Evolutionary conservation across 1,140 invertebrate genomes (phyloP).

Genomic region (Aphelenchoides avenae): DNA sequence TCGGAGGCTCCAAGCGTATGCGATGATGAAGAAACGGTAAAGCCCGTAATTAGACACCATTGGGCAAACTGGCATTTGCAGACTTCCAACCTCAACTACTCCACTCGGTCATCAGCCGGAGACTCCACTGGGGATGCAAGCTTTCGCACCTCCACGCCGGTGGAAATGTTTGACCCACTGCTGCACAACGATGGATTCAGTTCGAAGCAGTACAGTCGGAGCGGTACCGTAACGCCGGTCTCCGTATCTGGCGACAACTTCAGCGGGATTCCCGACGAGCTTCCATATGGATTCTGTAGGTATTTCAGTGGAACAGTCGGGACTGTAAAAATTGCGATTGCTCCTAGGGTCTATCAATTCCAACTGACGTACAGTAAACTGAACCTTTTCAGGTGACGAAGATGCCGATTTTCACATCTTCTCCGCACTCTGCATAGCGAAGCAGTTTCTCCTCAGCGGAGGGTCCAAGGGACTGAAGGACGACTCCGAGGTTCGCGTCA

Average conservation of each 20-base stretch:
- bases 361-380: background rate
- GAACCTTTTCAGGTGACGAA: slow-evolving; percentile 1
- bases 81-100: no score
- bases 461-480: slow-evolving; percentile 1
- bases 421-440: background rate
- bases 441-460: slow-evolving; percentile 1
- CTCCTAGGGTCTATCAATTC: background rate
- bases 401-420: background rate
- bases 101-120: no score
- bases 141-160: no score
- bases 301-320: no score
- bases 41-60: no score
- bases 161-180: no score
- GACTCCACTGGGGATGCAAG: no score
- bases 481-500: background rate
- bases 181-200: no score
- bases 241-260: background rate
- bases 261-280: background rate
- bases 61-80: no score
- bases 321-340: background rate
- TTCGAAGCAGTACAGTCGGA: slow-evolving; percentile 10
- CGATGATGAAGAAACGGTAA: no score
- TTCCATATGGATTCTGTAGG: slow-evolving; percentile 7
- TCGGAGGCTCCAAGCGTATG: no score
- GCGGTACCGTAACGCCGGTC: no score